Base-by-base conservation (phyloP, 2,113 vertebrate species). In the Pimephales promelas region DNA sequence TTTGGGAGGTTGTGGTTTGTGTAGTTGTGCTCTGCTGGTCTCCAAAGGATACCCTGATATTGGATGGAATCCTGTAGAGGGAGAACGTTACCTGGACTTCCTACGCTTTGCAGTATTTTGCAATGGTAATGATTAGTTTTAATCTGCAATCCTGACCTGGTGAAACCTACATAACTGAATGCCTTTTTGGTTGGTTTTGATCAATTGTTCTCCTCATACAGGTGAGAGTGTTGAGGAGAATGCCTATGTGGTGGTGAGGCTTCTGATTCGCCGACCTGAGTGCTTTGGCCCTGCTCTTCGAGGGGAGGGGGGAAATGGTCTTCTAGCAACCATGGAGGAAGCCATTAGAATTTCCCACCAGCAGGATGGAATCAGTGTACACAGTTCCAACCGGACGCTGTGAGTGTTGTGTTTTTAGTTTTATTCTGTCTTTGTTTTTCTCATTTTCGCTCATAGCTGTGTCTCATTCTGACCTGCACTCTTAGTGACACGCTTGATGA, bases 151-250 rank as follows among this genome's bases (percentile, higher is more conserved):
- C 40, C 5, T 3, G 8, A 80, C 5, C 10, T 61, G 10, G 10
- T 28, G 26, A 49, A 49, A 13, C 26, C 59, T 31, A 13, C 26
- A 40, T 31, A 31, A 49, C 5, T 64, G 5, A 28, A 24, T 3
- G 14, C 28, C 34, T 59, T 9, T 59, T 9, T 2, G 6, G 13
- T 40, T 54, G 59, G 20, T 26, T 57, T 61, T 34, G 31, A 31
- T 4, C 66, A 0, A 76, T 18, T 1, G 3, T 77, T 84, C 9
- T 36, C 64, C 56, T n/a, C 79, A n/a, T 34, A 7, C 80, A 99
- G 97, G 97, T 84, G 97, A 99, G 82, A 98, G 97, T 2, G 97
- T 99, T 70, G 97, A 99, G 84, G 97, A 99, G 86, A 99, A 99
- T 8, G 97, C 97, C 24, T 98, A 97, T 6, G 95, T 97, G 3